phyloP scores from a whole-genome alignment of 2,797 vertebrate species.

The Cuniculus paca region DNA sequence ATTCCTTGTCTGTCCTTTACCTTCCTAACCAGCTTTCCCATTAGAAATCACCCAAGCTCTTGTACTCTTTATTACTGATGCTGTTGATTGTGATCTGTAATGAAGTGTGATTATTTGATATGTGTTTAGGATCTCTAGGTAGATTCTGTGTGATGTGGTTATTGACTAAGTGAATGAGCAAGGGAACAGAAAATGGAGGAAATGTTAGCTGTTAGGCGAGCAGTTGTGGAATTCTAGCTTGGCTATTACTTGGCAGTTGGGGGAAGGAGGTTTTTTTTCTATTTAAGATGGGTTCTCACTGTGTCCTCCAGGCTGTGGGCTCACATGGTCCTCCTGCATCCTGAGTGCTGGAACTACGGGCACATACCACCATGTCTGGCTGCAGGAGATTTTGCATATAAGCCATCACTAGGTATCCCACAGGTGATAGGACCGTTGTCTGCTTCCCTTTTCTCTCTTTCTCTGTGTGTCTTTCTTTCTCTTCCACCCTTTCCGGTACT shows the following conservation, averaged over 20 bases:
- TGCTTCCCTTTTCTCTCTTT: neutral
- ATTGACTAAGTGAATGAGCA: neutral
- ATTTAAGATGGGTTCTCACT: neutral
- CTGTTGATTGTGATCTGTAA: neutral
- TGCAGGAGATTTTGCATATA: neutral
- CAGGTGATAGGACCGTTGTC: neutral
- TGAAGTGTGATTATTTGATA: neutral
- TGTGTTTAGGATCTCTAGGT: neutral
- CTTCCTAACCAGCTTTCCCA: neutral
- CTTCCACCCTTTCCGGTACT: neutral
- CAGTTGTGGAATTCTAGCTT: neutral
- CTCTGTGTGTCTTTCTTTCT: too few relatives aligned
- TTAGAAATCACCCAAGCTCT: neutral
- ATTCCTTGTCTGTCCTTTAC: constrained; percentile 10
- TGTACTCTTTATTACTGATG: neutral
- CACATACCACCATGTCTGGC: neutral
- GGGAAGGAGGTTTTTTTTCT: neutral
- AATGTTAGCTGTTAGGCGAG: neutral
- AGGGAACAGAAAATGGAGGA: neutral
- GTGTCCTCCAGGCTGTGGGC: neutral
- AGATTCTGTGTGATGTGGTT: neutral
- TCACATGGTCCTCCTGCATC: neutral
- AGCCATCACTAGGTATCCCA: neutral
- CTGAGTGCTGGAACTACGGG: neutral
- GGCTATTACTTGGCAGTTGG: neutral